Conservation (phyloP, 2,797 vertebrate genomes). For the Acipenser oxyrinchus region DNA sequence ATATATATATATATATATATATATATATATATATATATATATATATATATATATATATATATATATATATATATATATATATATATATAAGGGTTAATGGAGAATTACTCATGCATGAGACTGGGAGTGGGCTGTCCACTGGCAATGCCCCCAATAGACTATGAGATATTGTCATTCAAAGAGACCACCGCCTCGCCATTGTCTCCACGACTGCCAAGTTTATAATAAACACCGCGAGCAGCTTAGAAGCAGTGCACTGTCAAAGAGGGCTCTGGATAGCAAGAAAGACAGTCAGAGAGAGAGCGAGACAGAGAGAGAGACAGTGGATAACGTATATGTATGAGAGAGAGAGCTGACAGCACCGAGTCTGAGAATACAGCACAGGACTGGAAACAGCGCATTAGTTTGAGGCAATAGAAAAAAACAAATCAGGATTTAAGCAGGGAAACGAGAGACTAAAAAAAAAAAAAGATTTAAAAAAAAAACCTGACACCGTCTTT, state of each 20-base stretch:
- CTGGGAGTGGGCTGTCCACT: slow-evolving; percentile 35
- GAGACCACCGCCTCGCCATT: slow-evolving; percentile 72
- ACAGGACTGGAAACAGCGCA: too few species aligned
- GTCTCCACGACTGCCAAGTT: slow-evolving; percentile 65
- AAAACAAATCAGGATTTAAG: too few species aligned
- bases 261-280: slow-evolving; percentile 37
- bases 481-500: too few species aligned
- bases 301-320: background rate
- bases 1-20: too few species aligned
- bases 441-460: too few species aligned
- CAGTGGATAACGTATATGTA: background rate
- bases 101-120: slow-evolving; percentile 48
- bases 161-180: slow-evolving; percentile 77
- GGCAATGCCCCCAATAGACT: slow-evolving; percentile 41
- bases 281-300: slow-evolving; percentile 4
- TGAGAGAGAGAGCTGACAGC: slow-evolving; percentile 1
- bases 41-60: too few species aligned
- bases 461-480: too few species aligned
- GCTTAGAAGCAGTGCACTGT: slow-evolving; percentile 41
- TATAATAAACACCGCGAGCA: slow-evolving; percentile 67
- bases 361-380: too few species aligned
- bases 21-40: too few species aligned
- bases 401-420: too few species aligned
- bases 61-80: background rate
- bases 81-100: slow-evolving; percentile 41